phyloP scores from a whole-genome alignment of 1,140 invertebrate genomes.

The Drosophila funebris region DNA sequence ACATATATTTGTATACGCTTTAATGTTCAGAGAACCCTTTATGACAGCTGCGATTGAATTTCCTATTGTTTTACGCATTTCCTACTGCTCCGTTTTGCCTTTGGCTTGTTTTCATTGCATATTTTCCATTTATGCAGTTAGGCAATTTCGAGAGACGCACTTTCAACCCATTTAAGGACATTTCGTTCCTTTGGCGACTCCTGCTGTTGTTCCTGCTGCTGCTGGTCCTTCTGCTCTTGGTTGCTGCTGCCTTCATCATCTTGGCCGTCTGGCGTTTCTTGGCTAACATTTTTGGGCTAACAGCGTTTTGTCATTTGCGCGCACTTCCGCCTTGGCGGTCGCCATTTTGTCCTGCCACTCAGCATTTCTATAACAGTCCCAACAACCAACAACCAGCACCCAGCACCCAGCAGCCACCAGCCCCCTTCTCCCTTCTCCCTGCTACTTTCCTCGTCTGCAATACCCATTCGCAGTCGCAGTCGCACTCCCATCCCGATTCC shows the following conservation, averaged over 20 bases:
- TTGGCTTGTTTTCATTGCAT: slow-evolving; percentile 10
- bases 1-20: neutral
- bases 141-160: slow-evolving; percentile 7
- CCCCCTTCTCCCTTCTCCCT: neutral
- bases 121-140: slow-evolving; percentile 41
- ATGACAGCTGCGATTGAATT: neutral
- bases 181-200: slow-evolving; percentile 3
- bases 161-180: slow-evolving; percentile 11
- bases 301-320: slow-evolving; percentile 57
- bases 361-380: slow-evolving; percentile 1
- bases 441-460: neutral
- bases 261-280: neutral
- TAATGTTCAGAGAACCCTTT: neutral
- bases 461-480: neutral
- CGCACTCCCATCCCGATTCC: neutral
- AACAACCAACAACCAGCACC: too few relatives aligned
- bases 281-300: slow-evolving; percentile 53
- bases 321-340: slow-evolving; percentile 47
- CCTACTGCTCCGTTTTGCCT: neutral
- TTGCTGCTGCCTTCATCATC: neutral
- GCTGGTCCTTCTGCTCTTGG: neutral
- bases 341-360: slow-evolving; percentile 44
- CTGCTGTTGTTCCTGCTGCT: neutral
- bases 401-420: too few relatives aligned
- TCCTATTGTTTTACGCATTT: slow-evolving; percentile 5